Base-by-base conservation (phyloP, 2,797 vertebrate species). In the Scomberomorus guttatus region DNA sequence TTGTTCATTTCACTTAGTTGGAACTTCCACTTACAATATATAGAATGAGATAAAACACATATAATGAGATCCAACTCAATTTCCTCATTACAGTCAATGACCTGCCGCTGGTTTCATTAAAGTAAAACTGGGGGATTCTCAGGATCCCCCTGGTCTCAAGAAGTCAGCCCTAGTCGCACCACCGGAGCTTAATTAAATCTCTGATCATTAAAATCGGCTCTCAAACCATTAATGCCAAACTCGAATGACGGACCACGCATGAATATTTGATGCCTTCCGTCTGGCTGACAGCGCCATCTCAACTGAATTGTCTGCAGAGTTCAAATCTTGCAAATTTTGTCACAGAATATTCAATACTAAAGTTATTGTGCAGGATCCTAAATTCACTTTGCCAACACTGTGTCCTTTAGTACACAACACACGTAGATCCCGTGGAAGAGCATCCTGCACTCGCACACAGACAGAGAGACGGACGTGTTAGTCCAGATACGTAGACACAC, bases 61-160 rank as follows among this genome's bases (percentile, higher is more conserved):
- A 39, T 82, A 87, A 93, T 89, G 73, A 88, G 81, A 63, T 77
- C 56, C 57, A 17, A 86, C 82, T 92, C 76, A 84, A 66, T 86
- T 81, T 78, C 54, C 85, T 89, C 77, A 81, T 93, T 87, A 89
- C 42, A 65, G 75, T 80, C 87, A 81, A 79, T 77, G 88, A 86
- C 84, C 83, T 61, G 75, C 83, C 17, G 78, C 79, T 86, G 74
- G 77, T 89, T 89, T 91, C 83, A 91, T 91, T 92, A 91, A 89
- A 87, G 83, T 3, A 12, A 73, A 60, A 75, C 74, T 6, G 24
- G 81, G 81, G 83, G 73, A 82, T 78, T 81, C 63, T 67, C 52
- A 6, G 44, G 75, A 82, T 84, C 77, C 83, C 44, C 82, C 69
- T 12, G 59, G 81, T 85, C 69, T 72, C 78, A 22, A 17, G 52